phyloP scores from a whole-genome alignment of 2,113 vertebrate genomes.

The Poeciliopsis retropinna region DNA sequence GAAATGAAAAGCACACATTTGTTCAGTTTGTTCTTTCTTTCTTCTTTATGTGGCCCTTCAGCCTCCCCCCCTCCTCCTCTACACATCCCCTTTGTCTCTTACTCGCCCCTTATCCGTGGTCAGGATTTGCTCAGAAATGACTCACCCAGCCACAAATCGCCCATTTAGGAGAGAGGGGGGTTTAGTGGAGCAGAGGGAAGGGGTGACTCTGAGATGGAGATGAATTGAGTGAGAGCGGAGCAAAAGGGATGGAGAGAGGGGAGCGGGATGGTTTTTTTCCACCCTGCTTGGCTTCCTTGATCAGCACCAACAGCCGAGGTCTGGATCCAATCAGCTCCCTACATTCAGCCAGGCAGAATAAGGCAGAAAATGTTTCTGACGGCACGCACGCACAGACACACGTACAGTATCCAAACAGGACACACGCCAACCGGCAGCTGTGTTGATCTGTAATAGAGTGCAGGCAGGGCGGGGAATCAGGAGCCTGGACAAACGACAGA shows the following conservation, averaged over 20 bases:
- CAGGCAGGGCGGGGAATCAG: background rate
- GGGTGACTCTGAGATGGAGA: conserved; percentile 28
- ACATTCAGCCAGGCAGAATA: conserved; percentile 58
- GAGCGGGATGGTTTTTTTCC: conserved; percentile 51
- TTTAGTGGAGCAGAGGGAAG: background rate
- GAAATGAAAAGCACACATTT: conserved; percentile 42
- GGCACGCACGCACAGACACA: conserved; percentile 12
- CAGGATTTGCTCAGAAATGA: conserved; percentile 66
- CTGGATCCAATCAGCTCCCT: conserved; percentile 71
- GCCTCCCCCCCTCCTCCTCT: background rate
- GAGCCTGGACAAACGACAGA: conserved; percentile 11
- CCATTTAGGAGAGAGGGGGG: conserved; percentile 38
- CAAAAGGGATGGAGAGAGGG: conserved; percentile 9
- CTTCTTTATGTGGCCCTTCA: conserved; percentile 36
- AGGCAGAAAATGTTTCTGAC: conserved; percentile 57
- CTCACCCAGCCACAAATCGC: conserved; percentile 62
- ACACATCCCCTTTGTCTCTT: background rate
- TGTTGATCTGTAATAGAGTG: conserved; percentile 34
- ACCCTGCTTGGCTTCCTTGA: conserved; percentile 68
- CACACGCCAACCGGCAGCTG: conserved; percentile 3
- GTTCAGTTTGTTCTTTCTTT: background rate
- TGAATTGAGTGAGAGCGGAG: conserved; percentile 55
- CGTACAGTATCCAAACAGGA: conserved; percentile 22
- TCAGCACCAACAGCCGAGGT: conserved; percentile 63
- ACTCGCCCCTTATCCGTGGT: conserved; percentile 28